Percentiles rank a stretch among this genome's conserved stretches.
Conservation (phyloP, 2,797 vertebrate genomes). For the Thalassophryne amazonica region DNA sequence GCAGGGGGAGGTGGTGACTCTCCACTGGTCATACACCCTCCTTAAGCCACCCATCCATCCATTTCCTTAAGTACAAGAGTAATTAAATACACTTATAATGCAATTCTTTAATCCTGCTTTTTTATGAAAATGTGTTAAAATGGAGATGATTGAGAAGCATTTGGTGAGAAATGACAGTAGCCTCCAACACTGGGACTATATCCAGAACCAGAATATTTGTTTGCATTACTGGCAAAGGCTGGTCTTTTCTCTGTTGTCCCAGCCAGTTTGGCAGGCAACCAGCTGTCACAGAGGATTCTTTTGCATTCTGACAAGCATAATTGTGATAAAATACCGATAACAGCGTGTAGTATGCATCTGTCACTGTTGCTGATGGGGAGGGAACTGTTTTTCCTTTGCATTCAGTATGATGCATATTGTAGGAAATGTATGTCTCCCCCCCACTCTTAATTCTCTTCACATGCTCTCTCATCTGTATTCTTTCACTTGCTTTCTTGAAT, state of each 20-base stretch:
- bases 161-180: too few species aligned
- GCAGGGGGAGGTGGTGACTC: too few species aligned
- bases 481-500: too few species aligned
- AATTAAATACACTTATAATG: too few species aligned
- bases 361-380: conserved; percentile 5
- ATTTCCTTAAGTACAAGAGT: too few species aligned
- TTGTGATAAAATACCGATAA: conserved; percentile 3
- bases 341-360: conserved; percentile 20
- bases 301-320: not conserved
- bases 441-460: too few species aligned
- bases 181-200: too few species aligned
- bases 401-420: conserved; percentile 25
- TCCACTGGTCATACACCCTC: too few species aligned
- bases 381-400: not conserved
- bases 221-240: not conserved
- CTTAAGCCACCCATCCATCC: too few species aligned
- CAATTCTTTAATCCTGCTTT: too few species aligned
- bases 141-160: too few species aligned
- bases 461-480: not conserved
- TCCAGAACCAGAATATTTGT: not conserved
- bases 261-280: conserved; percentile 11
- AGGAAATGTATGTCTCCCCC: not conserved
- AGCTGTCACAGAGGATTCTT: not conserved
- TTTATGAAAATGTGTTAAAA: too few species aligned
- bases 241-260: not conserved